These are phyloP conservation scores for Watsonalla cultraria DNA, from an alignment of 2,888 invertebrate genomes.

Conservation along the genomic window DNA sequence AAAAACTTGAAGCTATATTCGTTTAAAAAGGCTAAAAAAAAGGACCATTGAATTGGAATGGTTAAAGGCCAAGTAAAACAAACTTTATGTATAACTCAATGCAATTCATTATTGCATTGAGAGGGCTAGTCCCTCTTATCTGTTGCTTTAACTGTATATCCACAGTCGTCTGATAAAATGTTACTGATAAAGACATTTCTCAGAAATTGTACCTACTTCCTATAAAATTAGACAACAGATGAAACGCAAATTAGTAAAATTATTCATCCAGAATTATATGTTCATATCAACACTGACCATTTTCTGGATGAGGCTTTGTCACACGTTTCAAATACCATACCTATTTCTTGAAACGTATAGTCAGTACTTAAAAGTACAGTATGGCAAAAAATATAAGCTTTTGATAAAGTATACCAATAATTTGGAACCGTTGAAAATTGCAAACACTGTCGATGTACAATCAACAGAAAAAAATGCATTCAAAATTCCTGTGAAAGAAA, in stretches of 20 bases:
- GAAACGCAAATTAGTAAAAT: constrained; percentile 14
- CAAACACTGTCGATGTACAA: too few species aligned
- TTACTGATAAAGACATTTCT: constrained; percentile 49
- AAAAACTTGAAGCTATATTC: constrained; percentile 47
- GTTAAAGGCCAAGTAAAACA: background rate
- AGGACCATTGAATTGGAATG: constrained; percentile 14
- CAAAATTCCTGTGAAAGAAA: background rate
- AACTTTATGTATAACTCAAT: background rate
- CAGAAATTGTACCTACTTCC: constrained; percentile 30
- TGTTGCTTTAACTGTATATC: background rate
- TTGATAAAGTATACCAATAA: too few species aligned
- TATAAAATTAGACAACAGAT: constrained; percentile 37
- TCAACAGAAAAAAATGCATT: too few species aligned
- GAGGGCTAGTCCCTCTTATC: background rate
- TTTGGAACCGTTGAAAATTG: too few species aligned
- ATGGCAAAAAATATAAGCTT: too few species aligned
- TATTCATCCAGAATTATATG: too few species aligned
- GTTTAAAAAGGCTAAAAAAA: constrained; percentile 31
- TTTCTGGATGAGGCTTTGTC: too few species aligned
- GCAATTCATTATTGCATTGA: background rate
- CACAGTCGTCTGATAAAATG: constrained; percentile 35
- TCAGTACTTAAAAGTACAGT: too few species aligned
- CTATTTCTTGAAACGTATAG: too few species aligned
- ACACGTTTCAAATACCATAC: too few species aligned
- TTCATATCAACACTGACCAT: too few species aligned